Percentiles rank a stretch among this genome's conserved stretches.
These are phyloP conservation scores for Myiotriccus ornatus DNA, from an alignment of 2,797 vertebrate genomes.

Conservation along the genomic window DNA sequence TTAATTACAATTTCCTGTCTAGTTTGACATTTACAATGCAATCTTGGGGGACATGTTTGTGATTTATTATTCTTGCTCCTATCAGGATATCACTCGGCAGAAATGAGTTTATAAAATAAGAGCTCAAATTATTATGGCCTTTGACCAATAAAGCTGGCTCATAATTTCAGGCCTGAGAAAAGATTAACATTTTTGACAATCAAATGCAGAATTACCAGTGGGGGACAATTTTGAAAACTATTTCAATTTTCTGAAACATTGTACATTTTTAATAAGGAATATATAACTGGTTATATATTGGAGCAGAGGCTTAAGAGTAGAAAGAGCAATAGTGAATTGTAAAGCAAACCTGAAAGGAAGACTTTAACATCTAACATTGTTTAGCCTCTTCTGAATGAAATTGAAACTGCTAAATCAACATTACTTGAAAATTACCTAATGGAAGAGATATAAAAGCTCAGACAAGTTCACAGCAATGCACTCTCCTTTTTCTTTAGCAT, in stretches of 20 bases:
- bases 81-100: slow-evolving; percentile 89
- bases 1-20: slow-evolving; percentile 98
- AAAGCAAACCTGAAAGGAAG: slow-evolving; percentile 59
- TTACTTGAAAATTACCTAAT: slow-evolving; percentile 58
- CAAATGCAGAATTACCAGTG: slow-evolving; percentile 82
- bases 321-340: slow-evolving; percentile 36
- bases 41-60: slow-evolving; percentile 92
- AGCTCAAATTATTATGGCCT: slow-evolving; percentile 92
- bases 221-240: slow-evolving; percentile 73
- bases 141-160: slow-evolving; percentile 92
- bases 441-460: slow-evolving; percentile 35
- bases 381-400: slow-evolving; percentile 62
- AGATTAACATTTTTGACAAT: slow-evolving; percentile 92
- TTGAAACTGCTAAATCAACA: slow-evolving; percentile 65
- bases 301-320: slow-evolving; percentile 38
- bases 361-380: slow-evolving; percentile 51
- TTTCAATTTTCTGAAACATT: slow-evolving; percentile 74
- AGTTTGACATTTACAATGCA: slow-evolving; percentile 95
- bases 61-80: slow-evolving; percentile 94
- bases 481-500: background rate
- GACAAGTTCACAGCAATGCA: background rate
- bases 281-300: slow-evolving; percentile 7
- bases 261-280: slow-evolving; percentile 67
- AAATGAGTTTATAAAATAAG: slow-evolving; percentile 96
- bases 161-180: slow-evolving; percentile 88